Conservation (phyloP, 2,113 vertebrate genomes). For the Parotia lawesii region DNA sequence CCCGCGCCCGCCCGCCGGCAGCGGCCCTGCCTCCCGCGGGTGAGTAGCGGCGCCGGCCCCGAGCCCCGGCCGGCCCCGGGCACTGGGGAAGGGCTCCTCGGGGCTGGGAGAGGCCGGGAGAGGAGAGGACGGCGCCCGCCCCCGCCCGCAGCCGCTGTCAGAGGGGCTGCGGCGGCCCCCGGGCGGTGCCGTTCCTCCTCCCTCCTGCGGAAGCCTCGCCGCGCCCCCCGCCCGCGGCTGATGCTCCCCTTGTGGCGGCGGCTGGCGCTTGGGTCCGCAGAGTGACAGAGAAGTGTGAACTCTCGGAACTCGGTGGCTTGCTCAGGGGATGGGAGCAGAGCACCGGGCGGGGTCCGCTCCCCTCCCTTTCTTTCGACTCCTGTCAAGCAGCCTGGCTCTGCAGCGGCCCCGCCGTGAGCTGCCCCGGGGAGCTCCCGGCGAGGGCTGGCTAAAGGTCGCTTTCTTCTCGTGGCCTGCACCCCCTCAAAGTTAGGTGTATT, state of each 20-base stretch:
- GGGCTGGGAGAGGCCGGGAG: background rate
- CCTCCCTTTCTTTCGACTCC: accelerated
- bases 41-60: background rate
- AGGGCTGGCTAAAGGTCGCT: accelerated
- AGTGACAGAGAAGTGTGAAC: accelerated
- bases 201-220: background rate
- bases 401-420: accelerated
- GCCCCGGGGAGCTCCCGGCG: background rate
- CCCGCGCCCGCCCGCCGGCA: too few relatives aligned
- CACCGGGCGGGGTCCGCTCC: accelerated
- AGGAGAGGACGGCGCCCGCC: too few relatives aligned
- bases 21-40: too few relatives aligned
- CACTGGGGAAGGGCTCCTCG: background rate
- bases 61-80: background rate
- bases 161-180: background rate
- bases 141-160: background rate
- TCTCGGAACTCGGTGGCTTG: accelerated
- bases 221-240: background rate
- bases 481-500: background rate
- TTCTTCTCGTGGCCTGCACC: accelerated
- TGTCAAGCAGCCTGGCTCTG: accelerated
- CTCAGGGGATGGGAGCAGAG: accelerated
- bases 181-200: too few relatives aligned
- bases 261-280: background rate
- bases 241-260: background rate